Evolutionary conservation across 2,888 invertebrate genomes (phyloP).

Genomic region (Keiferia lycopersicella): DNA sequence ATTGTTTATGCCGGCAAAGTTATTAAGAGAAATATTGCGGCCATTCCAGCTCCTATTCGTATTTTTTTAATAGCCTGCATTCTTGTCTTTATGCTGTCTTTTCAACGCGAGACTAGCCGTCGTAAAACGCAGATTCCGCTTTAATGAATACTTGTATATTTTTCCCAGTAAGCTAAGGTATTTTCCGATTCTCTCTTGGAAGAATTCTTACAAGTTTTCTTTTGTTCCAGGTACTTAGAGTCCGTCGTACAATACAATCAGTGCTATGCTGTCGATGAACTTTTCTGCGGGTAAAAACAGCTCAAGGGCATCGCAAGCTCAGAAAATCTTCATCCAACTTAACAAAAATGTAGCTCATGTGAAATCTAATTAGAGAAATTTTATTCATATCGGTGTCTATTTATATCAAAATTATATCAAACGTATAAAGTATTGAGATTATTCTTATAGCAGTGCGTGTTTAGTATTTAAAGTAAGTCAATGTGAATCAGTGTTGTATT

Average conservation of each 20-base stretch:
- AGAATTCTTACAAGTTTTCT: neutral
- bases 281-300: neutral
- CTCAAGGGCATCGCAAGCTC: neutral
- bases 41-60: constrained; percentile 44
- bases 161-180: neutral
- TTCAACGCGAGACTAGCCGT: constrained; percentile 10
- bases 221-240: neutral
- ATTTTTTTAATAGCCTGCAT: constrained; percentile 39
- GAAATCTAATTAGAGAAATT: constrained; percentile 1
- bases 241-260: neutral
- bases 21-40: constrained; percentile 53
- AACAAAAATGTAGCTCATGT: constrained; percentile 18
- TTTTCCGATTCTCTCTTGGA: neutral
- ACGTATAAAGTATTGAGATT: neutral
- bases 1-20: constrained; percentile 34
- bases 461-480: neutral
- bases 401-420: constrained; percentile 11
- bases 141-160: constrained; percentile 4
- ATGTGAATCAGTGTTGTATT: constrained; percentile 7
- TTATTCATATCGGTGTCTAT: neutral
- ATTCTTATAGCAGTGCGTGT: constrained; percentile 2
- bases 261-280: constrained; percentile 5
- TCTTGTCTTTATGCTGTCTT: constrained; percentile 26
- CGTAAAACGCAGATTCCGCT: constrained; percentile 8
- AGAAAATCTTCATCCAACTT: neutral